Evolutionary conservation across 2,113 vertebrate species (phyloP).

Genomic region (Leuciscus idus): DNA sequence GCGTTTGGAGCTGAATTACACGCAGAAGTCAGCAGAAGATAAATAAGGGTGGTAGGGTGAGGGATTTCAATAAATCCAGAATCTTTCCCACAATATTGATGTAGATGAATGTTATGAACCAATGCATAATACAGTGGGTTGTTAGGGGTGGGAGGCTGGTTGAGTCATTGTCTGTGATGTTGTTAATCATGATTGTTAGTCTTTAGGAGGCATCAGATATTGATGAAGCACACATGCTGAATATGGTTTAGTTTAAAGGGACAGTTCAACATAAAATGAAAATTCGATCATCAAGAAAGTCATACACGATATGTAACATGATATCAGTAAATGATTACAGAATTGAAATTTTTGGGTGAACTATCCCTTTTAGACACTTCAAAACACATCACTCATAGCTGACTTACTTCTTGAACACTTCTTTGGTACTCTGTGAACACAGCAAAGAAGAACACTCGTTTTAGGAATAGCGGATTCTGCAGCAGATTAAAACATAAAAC

Average conservation of each 20-base stretch:
- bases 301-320: background rate
- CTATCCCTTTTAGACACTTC: background rate
- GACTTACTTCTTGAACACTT: slow-evolving; percentile 89
- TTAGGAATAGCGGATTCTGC: slow-evolving; percentile 28
- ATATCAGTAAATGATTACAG: background rate
- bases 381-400: background rate
- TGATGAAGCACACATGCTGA: slow-evolving; percentile 28
- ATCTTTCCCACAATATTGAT: slow-evolving; percentile 18
- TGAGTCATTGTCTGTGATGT: slow-evolving; percentile 24
- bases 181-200: slow-evolving; percentile 33
- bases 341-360: background rate
- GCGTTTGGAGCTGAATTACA: background rate
- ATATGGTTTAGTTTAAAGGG: slow-evolving; percentile 17
- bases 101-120: background rate
- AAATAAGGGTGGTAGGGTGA: background rate
- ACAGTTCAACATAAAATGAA: background rate
- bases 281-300: background rate
- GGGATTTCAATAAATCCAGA: background rate
- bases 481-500: slow-evolving; percentile 29
- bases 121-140: slow-evolving; percentile 25
- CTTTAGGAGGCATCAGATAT: slow-evolving; percentile 12
- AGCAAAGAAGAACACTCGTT: slow-evolving; percentile 1
- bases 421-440: slow-evolving; percentile 81
- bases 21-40: background rate
- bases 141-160: slow-evolving; percentile 28